Base-by-base conservation (phyloP, 2,113 vertebrate species). In the Gavialis gangeticus region DNA sequence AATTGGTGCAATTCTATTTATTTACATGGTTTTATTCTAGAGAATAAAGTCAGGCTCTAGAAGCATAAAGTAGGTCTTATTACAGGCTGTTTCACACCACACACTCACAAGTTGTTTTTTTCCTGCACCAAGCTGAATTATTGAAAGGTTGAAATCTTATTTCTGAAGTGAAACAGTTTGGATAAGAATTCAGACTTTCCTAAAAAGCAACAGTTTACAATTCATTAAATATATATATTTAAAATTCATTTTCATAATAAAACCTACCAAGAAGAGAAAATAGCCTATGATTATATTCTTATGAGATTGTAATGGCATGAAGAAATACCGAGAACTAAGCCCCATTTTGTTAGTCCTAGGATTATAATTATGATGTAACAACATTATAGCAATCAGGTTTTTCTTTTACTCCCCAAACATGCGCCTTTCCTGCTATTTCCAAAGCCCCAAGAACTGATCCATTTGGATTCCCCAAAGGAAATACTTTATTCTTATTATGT, bases 401-500 rank as follows among this genome's bases (percentile, higher is more conserved):
- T 94, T 95, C 90, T 96, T 96, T 91, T 8, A 88, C 82, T 24
- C 0, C 0, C 14, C 46, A 46, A 46, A 77, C 3, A 8, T 9
- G 3, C 79, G n/a, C 25, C 57, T 87, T 90, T 18, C 79, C 90
- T 84, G 60, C 54, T 93, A 79, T 78, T 94, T 88, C 60, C 81
- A 89, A 85, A 94, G 83, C 93, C 87, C 30, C 90, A 88, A 94
- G 75, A 87, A 81, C 56, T 84, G 87, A 92, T 88, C 95, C 78
- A 67, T 30, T 73, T 94, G 93, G 95, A 96, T 93, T 94, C 86
- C 96, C 96, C 89, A 58, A 96, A 97, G 96, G 97, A 97, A 97
- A 93, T 91, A 95, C 96, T 97, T 97, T 94, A 96, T 96, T 97
- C 84, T 0, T 89, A 96, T 97, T 97, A 91, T 96, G 89, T 97